phyloP scores from a whole-genome alignment of 2,888 invertebrate species.

The Crematogaster levior region DNA sequence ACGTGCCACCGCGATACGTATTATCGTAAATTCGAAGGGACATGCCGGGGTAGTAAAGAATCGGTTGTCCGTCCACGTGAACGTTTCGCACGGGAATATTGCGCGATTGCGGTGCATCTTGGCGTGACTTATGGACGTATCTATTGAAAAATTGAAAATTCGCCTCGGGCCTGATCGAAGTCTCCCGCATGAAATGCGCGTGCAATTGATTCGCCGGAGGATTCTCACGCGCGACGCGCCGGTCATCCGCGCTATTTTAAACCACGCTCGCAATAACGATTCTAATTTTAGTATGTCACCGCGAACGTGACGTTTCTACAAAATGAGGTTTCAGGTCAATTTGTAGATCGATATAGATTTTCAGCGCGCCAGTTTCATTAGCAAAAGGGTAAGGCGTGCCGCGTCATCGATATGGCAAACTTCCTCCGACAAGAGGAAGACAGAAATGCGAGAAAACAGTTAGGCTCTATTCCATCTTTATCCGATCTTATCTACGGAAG shows the following conservation, averaged over 20 bases:
- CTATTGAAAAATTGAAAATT: constrained; percentile 51
- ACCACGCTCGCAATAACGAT: constrained; percentile 7
- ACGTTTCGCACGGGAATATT: constrained; percentile 59
- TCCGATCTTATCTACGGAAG: constrained; percentile 60
- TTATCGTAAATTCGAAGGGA: constrained; percentile 72
- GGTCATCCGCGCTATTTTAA: constrained; percentile 27
- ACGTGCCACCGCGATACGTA: constrained; percentile 65
- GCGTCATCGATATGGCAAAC: constrained; percentile 41
- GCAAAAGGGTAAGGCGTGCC: constrained; percentile 42
- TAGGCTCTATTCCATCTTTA: constrained; percentile 46
- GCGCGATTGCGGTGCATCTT: constrained; percentile 64
- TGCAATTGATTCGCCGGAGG: constrained; percentile 25
- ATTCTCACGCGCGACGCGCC: not conserved
- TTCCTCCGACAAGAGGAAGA: constrained; percentile 5
- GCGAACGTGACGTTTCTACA: constrained; percentile 19
- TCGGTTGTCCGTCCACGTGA: constrained; percentile 57
- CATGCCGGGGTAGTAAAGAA: constrained; percentile 67
- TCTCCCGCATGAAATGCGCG: not conserved
- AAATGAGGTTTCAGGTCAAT: constrained; percentile 20
- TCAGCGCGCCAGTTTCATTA: constrained; percentile 41
- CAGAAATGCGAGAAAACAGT: constrained; percentile 50
- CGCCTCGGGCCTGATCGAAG: constrained; percentile 3
- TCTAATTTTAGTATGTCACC: constrained; percentile 32
- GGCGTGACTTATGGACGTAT: constrained; percentile 60
- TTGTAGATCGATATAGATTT: constrained; percentile 31